Evolutionary conservation across 2,888 invertebrate genomes (phyloP), one percentile per base, ranked within the genome.

Genomic region (Chaitophorus viminalis): DNA sequence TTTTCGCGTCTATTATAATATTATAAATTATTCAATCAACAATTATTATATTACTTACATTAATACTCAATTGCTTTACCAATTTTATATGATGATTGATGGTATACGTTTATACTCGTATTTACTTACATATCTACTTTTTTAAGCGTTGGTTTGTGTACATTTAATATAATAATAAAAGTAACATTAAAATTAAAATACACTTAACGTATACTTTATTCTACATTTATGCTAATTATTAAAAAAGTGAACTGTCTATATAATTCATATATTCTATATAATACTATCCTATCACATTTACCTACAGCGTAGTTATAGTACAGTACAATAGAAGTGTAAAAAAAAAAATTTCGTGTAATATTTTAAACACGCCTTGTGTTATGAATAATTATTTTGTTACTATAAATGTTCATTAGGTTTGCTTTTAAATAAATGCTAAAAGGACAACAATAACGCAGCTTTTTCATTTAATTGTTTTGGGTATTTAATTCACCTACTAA

Each of bases 261-360:
- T 21, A 54, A 70, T 31, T 60, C 60, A 25, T 60, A 25, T 60
- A 25, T 60, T 60, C 25, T 60, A 60, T 60, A 79, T 65, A 65
- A 39, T 79, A n/a, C n/a, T n/a, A 21, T 79, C 65, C 18, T 8
- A 65, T 65, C 21, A 65, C 39, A 65, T 36, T 14, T 11, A 14
- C 46, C 39, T 60, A 60, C 60, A 60, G 46, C 46, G 46, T 46
- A 46, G 46, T 46, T 46, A 36, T 36, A 46, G 46, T 31, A 14
- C 31, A 31, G 9, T 46, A 82, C 70, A 82, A 82, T 82, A 82
- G 82, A 82, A 70, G 39, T 25, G 17, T 8, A 46, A 25, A 60
- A 60, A 60, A 60, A 21, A 60, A 25, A 60, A 25, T 70, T 52
- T 82, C 70, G 21, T 70, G n/a, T 82, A 79, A 65, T 52, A 82